These are phyloP conservation scores for Philypnodon macrostomus DNA, from an alignment of 2,797 vertebrate species.

Conservation along the genomic window DNA sequence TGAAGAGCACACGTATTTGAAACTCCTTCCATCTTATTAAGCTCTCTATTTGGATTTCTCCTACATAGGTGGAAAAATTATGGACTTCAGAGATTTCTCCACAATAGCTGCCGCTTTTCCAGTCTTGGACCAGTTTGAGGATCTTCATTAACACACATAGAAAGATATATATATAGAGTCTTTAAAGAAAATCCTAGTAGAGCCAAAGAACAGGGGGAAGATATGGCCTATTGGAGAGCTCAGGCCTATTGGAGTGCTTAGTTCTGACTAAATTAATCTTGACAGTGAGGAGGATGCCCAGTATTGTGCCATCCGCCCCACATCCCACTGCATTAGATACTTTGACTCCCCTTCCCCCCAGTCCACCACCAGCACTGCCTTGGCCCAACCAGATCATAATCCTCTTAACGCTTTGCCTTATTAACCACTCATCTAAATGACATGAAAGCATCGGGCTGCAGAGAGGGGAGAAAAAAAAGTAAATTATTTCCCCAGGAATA, in stretches of 20 bases:
- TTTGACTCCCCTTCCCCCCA: slow-evolving; percentile 41
- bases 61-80: slow-evolving; percentile 49
- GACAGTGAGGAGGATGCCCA: slow-evolving; percentile 78
- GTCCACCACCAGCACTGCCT: slow-evolving; percentile 33
- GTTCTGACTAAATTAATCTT: slow-evolving; percentile 81
- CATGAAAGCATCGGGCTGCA: slow-evolving; percentile 76
- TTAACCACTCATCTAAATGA: slow-evolving; percentile 84
- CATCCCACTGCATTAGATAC: slow-evolving; percentile 52
- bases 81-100: slow-evolving; percentile 36
- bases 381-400: slow-evolving; percentile 79
- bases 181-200: slow-evolving; percentile 61
- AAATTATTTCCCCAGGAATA: slow-evolving; percentile 77
- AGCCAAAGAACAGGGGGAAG: slow-evolving; percentile 59
- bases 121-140: slow-evolving; percentile 48
- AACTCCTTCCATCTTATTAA: slow-evolving; percentile 52
- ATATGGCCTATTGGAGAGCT: slow-evolving; percentile 71
- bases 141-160: slow-evolving; percentile 70
- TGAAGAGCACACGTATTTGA: slow-evolving; percentile 33
- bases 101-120: slow-evolving; percentile 52
- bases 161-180: slow-evolving; percentile 61
- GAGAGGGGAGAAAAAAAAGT: slow-evolving; percentile 51
- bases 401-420: slow-evolving; percentile 84
- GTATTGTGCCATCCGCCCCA: slow-evolving; percentile 57
- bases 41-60: slow-evolving; percentile 53
- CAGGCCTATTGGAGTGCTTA: slow-evolving; percentile 73